A percentile compares a stretch with the other conserved stretches of the same genome.
Evolutionary conservation across 1,140 invertebrate species (phyloP).

Genomic region (Drosophila virilis): DNA sequence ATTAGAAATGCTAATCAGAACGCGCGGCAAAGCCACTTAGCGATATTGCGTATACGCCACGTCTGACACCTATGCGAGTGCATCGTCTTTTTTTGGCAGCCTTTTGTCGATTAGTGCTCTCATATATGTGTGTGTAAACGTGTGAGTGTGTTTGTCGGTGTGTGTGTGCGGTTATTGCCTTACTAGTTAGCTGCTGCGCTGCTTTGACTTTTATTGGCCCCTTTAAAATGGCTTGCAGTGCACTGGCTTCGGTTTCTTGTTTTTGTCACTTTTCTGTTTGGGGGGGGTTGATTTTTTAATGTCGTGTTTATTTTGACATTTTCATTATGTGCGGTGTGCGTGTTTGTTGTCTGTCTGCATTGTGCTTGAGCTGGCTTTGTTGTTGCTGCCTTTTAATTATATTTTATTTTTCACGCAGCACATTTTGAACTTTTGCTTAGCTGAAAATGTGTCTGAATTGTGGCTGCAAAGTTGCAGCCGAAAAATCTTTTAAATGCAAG

Average conservation of each 20-base stretch:
- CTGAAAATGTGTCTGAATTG: constrained; percentile 31
- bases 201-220: constrained; percentile 73
- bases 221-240: constrained; percentile 71
- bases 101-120: constrained; percentile 62
- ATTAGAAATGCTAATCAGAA: constrained; percentile 78
- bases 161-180: constrained; percentile 35
- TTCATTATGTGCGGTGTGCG: constrained; percentile 70
- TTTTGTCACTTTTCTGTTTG: constrained; percentile 9
- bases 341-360: constrained; percentile 44
- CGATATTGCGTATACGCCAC: constrained; percentile 62
- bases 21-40: constrained; percentile 66
- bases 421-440: constrained; percentile 21
- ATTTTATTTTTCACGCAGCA: constrained; percentile 16
- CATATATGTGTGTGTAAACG: not conserved
- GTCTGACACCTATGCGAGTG: constrained; percentile 61
- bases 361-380: constrained; percentile 62
- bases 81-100: constrained; percentile 48
- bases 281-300: constrained; percentile 70
- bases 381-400: constrained; percentile 48
- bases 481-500: constrained; percentile 40
- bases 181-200: constrained; percentile 39
- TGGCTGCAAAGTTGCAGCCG: constrained; percentile 22
- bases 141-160: constrained; percentile 1
- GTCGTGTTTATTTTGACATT: constrained; percentile 83
- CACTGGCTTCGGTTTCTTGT: constrained; percentile 55